Percentiles rank a stretch among this genome's conserved stretches.
Evolutionary conservation across 1,140 invertebrate species (phyloP).

Genomic region (Sipha flava): DNA sequence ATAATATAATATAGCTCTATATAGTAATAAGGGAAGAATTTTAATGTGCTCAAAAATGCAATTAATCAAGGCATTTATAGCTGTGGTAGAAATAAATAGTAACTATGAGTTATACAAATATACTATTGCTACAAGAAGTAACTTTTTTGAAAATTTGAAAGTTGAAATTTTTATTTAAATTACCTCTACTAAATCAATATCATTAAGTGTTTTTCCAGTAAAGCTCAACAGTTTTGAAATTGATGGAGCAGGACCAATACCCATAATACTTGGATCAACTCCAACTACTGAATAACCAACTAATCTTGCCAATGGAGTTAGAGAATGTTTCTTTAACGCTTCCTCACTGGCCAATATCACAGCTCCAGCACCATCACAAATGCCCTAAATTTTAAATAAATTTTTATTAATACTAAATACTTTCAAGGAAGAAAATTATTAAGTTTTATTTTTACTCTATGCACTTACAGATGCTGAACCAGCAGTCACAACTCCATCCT

Average conservation of each 20-base stretch:
- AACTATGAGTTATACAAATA: too few relatives aligned
- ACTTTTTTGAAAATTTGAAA: too few relatives aligned
- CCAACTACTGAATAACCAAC: constrained; percentile 68
- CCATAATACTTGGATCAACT: constrained; percentile 79
- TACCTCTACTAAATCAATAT: constrained; percentile 92
- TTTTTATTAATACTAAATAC: background rate
- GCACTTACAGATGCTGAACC: constrained; percentile 81
- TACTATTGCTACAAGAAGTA: too few relatives aligned
- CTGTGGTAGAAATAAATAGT: too few relatives aligned
- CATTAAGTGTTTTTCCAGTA: constrained; percentile 65
- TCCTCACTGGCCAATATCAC: constrained; percentile 85
- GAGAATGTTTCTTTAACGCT: constrained; percentile 67
- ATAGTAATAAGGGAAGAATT: too few relatives aligned
- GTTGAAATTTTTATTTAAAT: background rate
- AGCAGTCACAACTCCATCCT: constrained; percentile 90
- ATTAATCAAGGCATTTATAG: too few relatives aligned
- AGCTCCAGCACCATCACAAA: constrained; percentile 91
- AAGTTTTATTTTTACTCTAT: background rate
- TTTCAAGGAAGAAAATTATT: background rate
- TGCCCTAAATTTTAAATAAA: constrained; percentile 54
- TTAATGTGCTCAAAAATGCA: too few relatives aligned
- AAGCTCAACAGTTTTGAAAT: constrained; percentile 70
- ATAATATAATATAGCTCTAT: too few relatives aligned
- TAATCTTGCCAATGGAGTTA: constrained; percentile 69
- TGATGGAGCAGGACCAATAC: constrained; percentile 87